Evolutionary conservation across 2,113 vertebrate genomes (phyloP).

Genomic region (Triplophysa tibetana): DNA sequence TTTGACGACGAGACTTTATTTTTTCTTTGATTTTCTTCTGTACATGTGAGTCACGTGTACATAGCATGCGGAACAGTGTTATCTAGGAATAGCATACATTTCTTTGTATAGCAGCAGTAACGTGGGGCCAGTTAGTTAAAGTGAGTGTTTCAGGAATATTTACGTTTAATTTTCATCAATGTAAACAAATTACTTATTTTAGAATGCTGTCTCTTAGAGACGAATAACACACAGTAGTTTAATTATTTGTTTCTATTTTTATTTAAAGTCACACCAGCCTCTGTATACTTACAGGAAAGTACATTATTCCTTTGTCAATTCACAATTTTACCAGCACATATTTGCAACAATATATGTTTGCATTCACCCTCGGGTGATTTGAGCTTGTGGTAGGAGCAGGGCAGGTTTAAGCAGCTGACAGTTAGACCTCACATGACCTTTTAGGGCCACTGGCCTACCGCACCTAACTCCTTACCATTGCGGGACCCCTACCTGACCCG

Average conservation of each 20-base stretch:
- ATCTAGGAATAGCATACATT: background rate
- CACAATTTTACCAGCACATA: background rate
- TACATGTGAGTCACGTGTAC: conserved; percentile 17
- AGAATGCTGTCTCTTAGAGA: background rate
- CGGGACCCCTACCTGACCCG: conserved; percentile 40
- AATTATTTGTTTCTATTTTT: conserved; percentile 1
- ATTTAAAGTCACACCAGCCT: background rate
- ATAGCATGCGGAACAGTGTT: background rate
- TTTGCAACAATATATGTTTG: background rate
- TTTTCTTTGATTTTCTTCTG: background rate
- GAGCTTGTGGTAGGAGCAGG: conserved; percentile 3
- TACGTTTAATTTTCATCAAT: background rate
- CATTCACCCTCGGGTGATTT: background rate
- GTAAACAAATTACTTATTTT: background rate
- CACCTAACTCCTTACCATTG: conserved; percentile 4
- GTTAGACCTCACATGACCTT: conserved; percentile 41
- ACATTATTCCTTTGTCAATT: background rate
- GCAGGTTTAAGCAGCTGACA: conserved; percentile 31
- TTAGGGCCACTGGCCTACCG: conserved; percentile 3
- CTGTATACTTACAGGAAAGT: background rate
- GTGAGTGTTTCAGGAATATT: background rate
- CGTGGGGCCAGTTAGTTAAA: background rate
- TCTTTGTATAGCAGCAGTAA: background rate
- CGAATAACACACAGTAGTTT: background rate
- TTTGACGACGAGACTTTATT: conserved; percentile 8